Percentiles rank a stretch among this genome's conserved stretches.
Conservation (phyloP, 2,797 vertebrate species). For the Melanogrammus aeglefinus region DNA sequence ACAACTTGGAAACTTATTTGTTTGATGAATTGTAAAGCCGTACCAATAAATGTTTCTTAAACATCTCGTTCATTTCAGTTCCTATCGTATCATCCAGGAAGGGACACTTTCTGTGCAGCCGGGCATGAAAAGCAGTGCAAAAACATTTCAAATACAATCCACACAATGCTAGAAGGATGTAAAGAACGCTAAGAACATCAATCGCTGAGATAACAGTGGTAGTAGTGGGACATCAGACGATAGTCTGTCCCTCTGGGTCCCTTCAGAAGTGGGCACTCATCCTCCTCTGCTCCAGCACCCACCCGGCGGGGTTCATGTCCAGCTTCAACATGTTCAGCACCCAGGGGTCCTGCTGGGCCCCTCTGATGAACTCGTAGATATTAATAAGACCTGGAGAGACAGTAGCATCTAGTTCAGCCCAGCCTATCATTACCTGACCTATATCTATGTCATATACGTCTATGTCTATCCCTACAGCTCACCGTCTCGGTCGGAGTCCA, state of each 20-base stretch:
- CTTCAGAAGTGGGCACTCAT: slow-evolving; percentile 68
- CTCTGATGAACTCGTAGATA: slow-evolving; percentile 69
- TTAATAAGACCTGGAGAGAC: slow-evolving; percentile 59
- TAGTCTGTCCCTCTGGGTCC: not conserved
- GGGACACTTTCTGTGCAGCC: not conserved
- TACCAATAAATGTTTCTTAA: not conserved
- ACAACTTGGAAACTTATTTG: not conserved
- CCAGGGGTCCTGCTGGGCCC: slow-evolving; percentile 71
- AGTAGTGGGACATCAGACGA: not conserved
- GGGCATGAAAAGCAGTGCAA: not conserved
- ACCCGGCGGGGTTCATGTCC: slow-evolving; percentile 71
- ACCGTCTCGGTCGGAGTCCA: slow-evolving; percentile 71
- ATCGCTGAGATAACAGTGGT: not conserved
- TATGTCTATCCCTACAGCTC: slow-evolving; percentile 11
- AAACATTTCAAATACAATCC: not conserved
- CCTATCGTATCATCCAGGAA: not conserved
- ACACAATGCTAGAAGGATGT: not conserved
- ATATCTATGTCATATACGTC: no score
- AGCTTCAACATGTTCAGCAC: slow-evolving; percentile 73
- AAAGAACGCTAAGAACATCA: not conserved
- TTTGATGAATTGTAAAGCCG: not conserved
- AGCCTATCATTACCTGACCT: not conserved
- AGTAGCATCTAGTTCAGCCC: not conserved
- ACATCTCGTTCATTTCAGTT: not conserved
- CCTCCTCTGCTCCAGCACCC: slow-evolving; percentile 71